Percentiles rank a stretch among this genome's conserved stretches.
Evolutionary conservation across 2,113 vertebrate species (phyloP).

Genomic region (Trematocara unimaculatum): DNA sequence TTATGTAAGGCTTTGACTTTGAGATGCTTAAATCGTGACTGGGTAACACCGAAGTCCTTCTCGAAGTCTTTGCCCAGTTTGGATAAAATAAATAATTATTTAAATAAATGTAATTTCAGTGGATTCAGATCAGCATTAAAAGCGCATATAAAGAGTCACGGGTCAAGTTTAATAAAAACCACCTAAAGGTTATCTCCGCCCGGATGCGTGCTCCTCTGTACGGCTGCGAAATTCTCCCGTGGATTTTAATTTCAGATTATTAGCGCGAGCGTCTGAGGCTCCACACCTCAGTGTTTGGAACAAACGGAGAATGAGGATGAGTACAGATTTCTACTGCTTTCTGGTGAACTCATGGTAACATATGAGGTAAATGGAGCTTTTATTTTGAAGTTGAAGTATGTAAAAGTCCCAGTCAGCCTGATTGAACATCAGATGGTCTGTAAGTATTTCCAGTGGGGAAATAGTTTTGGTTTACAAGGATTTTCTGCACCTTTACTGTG

Average conservation of each 20-base stretch:
- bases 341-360: not conserved
- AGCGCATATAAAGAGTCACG: not conserved
- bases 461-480: not conserved
- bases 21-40: not conserved
- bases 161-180: not conserved
- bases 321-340: not conserved
- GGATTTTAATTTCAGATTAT: accelerated
- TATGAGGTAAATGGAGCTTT: not conserved
- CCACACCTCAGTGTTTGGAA: not conserved
- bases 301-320: not conserved
- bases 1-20: not conserved
- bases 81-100: not conserved
- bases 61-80: not conserved
- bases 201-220: accelerated
- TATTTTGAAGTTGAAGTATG: not conserved
- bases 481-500: not conserved
- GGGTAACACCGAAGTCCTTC: not conserved
- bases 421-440: not conserved
- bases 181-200: not conserved
- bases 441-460: not conserved
- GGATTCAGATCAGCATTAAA: not conserved
- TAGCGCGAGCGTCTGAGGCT: not conserved
- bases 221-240: not conserved
- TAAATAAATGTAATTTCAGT: not conserved
- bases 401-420: not conserved